Base-by-base conservation (phyloP, 2,888 invertebrate genomes). In the Eucera pruinosa region DNA sequence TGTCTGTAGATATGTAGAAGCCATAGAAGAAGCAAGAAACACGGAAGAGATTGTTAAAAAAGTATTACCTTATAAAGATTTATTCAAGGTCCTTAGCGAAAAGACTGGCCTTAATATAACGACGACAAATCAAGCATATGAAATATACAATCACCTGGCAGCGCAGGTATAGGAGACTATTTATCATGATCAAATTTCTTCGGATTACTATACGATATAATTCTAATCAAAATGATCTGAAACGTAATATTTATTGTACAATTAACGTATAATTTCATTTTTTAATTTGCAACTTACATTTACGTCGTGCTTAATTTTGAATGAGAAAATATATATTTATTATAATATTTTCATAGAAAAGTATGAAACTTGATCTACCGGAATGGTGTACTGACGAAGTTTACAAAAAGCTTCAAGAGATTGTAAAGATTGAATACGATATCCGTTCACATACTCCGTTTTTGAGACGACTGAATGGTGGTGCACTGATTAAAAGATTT, bases 331-430 rank as follows among this genome's bases (percentile, higher is more conserved):
- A 20, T 52, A 15, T 4, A n/a, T 41, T 23, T 13, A 25, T 48
- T 11, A 50, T 25, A 39, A 43, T 23, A 27, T 71, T 64, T 36
- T 73, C 45, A 23, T 23, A 88, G 88, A 83, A 78, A 80, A 30
- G 50, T 7, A 61, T 85, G 60, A 75, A 83, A 20, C 55, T 78
- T 2, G 23, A 55, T 4, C 11, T 81, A 6, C 88, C 89, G 0
- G 69, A 81, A n/a, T 88, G 88, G 88, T 85, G 64, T 15, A 83
- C 87, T 2, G 71, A 85, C 0, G 75, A 84, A 0, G 15, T 89
- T 15, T 78, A 62, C 0, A 30, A 36, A 0, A 52, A 64, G 5
- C 50, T 89, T 48, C 45, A 71, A 9, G 33, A 78, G 0, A 0
- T 71, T 2, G 47, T 76, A 0, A 20, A 52, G 0, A 43, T 81